Base-by-base conservation (phyloP, 2,113 vertebrate genomes). In the Fulmarus glacialis region DNA sequence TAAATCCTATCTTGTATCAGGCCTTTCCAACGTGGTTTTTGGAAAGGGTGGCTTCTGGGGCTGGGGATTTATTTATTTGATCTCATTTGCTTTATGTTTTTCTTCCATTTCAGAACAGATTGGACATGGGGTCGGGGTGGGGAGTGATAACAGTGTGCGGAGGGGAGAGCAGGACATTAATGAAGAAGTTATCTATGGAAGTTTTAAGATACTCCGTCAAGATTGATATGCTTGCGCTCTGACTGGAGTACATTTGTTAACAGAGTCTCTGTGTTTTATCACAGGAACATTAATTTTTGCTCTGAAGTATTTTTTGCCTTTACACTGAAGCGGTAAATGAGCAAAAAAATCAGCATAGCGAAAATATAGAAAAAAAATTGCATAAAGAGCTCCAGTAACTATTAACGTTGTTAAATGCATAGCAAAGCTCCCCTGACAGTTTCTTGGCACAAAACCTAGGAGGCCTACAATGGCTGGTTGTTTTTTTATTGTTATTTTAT, bases 81-180 rank as follows among this genome's bases (percentile, higher is more conserved):
- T 67, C 40, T 48, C 29, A 1, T n/a, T 30, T 15, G 19, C 47
- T 70, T 36, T 5, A 17, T 21, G 55, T 53, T 78, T 58, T 50
- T 6, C 18, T 48, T 13, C 29, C 8, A 0, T 72, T 45, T 19
- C 19, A 6, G 36, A 24, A 13, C 0, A 4, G 60, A 11, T 53
- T 11, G 66, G 66, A 3, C 15, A 0, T 1, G 30, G 68, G 50
- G 50, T 29, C 29, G 4, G 64, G 70, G 56, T 29, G 36, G 79
- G 88, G 48, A 15, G 30, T 1, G 23, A 19, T 23, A 52, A 52
- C 42, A 0, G 56, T 2, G 47, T 17, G 75, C 4, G 15, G 86
- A 47, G 75, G 43, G 40, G 42, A 30, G 60, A 18, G 73, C 42
- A 1, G 58, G 43, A 16, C 19, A 7, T 6, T 24, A 12, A 9